Conservation (phyloP, 2,797 vertebrate genomes). For the Mus spretus region DNA sequence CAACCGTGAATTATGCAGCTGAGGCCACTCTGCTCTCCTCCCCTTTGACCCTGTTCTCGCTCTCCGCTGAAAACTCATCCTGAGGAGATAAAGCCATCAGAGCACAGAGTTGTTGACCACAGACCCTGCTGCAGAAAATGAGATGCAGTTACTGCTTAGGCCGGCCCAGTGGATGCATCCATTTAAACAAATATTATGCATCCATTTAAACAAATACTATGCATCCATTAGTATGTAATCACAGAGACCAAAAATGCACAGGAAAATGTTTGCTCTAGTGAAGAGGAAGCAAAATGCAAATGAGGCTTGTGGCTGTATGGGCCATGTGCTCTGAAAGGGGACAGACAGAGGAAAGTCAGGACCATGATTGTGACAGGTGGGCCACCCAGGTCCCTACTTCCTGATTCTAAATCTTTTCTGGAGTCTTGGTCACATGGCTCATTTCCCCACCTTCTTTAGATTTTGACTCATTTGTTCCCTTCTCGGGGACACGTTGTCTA, state of each 20-base stretch:
- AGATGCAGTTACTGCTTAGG: background rate
- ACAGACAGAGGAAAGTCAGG: background rate
- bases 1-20: background rate
- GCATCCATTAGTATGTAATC: background rate
- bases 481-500: background rate
- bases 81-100: constrained; percentile 45
- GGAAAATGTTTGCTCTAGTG: constrained; percentile 27
- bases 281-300: background rate
- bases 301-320: too few relatives aligned
- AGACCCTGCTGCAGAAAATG: background rate
- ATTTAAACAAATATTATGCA: constrained; percentile 28
- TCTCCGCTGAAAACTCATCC: constrained; percentile 56
- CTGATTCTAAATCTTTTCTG: background rate
- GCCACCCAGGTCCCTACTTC: background rate
- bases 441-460: background rate
- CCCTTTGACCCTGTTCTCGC: constrained; percentile 7
- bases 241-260: background rate
- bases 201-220: constrained; percentile 36
- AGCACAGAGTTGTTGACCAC: background rate
- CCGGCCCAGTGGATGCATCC: background rate
- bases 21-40: background rate
- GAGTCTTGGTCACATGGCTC: background rate
- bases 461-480: background rate
- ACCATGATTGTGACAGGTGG: fast-evolving
- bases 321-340: background rate